A percentile compares a stretch with the other conserved stretches of the same genome.
Evolutionary conservation across 92 coral and sea anemone genomes (phyloP).

Genomic region (Heliopora coerulea): DNA sequence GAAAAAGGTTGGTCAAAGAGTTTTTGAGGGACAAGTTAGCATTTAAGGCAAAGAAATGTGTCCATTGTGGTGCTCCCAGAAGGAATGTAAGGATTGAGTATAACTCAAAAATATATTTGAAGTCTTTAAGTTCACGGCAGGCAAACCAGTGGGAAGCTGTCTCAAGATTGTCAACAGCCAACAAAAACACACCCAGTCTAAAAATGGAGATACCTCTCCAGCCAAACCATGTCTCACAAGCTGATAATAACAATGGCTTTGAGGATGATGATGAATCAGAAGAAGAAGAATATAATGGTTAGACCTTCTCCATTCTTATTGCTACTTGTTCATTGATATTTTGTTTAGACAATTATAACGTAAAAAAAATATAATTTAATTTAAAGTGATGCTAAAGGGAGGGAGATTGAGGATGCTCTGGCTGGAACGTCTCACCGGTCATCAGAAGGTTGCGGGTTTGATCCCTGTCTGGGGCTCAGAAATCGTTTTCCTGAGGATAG

Average conservation of each 20-base stretch:
- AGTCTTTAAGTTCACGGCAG: slow-evolving; percentile 70
- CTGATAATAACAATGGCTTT: neutral
- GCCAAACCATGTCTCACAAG: neutral
- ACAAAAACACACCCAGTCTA: slow-evolving; percentile 32
- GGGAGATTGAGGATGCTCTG: no score
- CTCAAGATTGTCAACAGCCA: slow-evolving; percentile 17
- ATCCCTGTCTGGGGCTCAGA: no score
- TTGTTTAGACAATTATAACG: neutral
- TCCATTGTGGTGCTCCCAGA: slow-evolving; percentile 77
- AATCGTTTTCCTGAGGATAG: no score
- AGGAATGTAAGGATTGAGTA: slow-evolving; percentile 80
- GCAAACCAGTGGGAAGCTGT: slow-evolving; percentile 74
- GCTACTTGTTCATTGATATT: neutral
- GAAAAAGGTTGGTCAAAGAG: slow-evolving; percentile 74
- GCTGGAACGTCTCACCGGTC: no score
- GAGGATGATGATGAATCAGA: slow-evolving; percentile 39
- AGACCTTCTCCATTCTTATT: neutral
- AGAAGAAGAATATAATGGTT: slow-evolving; percentile 34
- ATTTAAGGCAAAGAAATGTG: slow-evolving; percentile 63
- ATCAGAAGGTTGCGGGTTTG: no score
- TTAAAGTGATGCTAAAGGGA: no score
- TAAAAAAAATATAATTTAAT: no score
- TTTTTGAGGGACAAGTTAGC: slow-evolving; percentile 64
- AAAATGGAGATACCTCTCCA: neutral
- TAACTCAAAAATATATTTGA: slow-evolving; percentile 64